Evolutionary conservation across 35 echinoderm and acorn worm genomes (phyloP), one percentile per base, ranked within the genome.

Genomic region (Acanthaster planci): DNA sequence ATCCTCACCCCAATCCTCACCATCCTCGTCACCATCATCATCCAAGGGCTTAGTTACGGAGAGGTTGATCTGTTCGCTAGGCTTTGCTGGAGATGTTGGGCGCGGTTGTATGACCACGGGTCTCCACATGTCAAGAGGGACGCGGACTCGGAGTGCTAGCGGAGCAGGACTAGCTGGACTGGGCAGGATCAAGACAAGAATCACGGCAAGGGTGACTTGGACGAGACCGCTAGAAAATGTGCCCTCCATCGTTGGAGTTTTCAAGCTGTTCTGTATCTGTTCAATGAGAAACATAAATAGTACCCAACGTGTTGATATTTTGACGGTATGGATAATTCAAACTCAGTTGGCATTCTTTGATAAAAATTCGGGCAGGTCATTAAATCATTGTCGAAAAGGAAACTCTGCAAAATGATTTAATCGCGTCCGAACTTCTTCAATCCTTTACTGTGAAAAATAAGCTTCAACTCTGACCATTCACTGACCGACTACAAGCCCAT

Each of bases 81-180:
- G 64, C 0, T 0, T 7, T 19, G 34, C 15, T 26, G 64, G 64
- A 26, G 30, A 34, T 2, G 64, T 34, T 3, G 64, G 64, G 34
- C 29, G 30, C 7, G 26, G 18, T 10, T 72, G 64, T 1, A 72
- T 26, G 26, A 29, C 22, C 30, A 34, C 64, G 26, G 26, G 64
- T 29, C 34, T 72, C 23, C 64, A 34, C 7, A 10, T 3, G 64
- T 72, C 64, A 2, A 72, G 14, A 10, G 64, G 64, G 18, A 72
- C 64, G 64, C 30, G 8, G 64, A 72, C 34, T 26, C 64, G 64
- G 64, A 72, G 64, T 21, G 64, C 64, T 1, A 72, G 64, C 64
- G 64, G 64, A 29, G 64, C 64, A 21, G 64, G 34, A 26, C 64
- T 72, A 26, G 64, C 34, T n/a, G 64, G 64, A 7, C 34, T 26